phyloP scores from a whole-genome alignment of 1,140 invertebrate species.

The Drosophila seguyi region DNA sequence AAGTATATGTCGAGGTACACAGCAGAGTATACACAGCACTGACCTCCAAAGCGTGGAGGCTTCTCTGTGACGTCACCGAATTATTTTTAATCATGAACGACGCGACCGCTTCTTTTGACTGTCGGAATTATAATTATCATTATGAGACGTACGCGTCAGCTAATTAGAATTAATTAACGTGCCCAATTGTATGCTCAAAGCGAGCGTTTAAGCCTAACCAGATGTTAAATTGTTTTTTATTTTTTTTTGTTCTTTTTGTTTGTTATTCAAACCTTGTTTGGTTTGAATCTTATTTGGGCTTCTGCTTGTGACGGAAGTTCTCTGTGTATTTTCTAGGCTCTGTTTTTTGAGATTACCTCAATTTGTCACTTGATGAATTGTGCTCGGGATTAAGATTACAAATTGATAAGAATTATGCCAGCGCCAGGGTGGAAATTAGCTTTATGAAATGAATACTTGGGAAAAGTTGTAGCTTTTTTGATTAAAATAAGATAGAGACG shows the following conservation, averaged over 20 bases:
- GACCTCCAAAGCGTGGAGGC: conserved; percentile 46
- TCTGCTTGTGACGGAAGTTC: conserved; percentile 30
- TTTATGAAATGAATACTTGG: neutral
- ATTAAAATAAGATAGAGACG: neutral
- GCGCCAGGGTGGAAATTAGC: conserved; percentile 20
- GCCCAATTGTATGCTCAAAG: conserved; percentile 39
- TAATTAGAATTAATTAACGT: conserved; percentile 74
- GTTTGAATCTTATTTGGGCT: conserved; percentile 39
- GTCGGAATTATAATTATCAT: conserved; percentile 52
- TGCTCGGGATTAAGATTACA: conserved; percentile 37
- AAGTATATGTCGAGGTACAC: neutral
- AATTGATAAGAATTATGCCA: conserved; percentile 53
- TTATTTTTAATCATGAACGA: conserved; percentile 71
- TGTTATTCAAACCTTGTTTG: conserved; percentile 13
- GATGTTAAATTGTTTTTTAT: conserved; percentile 58
- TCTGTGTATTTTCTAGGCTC: neutral
- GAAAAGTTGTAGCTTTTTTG: neutral
- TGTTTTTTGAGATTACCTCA: conserved; percentile 12
- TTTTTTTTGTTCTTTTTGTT: conserved; percentile 1
- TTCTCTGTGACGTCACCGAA: conserved; percentile 65
- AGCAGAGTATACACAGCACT: conserved; percentile 33
- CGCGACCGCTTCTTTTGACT: conserved; percentile 11
- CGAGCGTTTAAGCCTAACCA: conserved; percentile 51
- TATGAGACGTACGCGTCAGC: conserved; percentile 45
- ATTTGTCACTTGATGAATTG: conserved; percentile 46